Evolutionary conservation across 2,888 invertebrate species (phyloP).

Genomic region (Mechanitis messenoides): DNA sequence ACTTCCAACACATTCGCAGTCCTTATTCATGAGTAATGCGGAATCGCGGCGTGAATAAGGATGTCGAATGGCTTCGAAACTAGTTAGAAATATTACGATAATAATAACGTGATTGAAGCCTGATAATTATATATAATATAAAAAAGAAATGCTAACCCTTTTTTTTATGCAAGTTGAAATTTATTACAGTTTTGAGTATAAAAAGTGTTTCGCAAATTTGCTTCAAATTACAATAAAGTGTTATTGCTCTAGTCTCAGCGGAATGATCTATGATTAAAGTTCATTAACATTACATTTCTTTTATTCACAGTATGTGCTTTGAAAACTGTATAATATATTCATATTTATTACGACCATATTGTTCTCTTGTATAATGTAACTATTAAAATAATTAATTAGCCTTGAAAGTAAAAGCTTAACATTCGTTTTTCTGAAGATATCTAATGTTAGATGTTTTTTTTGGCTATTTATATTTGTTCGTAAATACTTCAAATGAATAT

Average conservation of each 20-base stretch:
- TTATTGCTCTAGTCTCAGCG: background rate
- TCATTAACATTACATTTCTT: background rate
- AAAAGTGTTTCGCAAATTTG: background rate
- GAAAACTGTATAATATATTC: slow-evolving; percentile 1
- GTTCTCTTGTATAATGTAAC: slow-evolving; percentile 2
- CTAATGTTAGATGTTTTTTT: background rate
- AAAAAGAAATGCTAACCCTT: no score
- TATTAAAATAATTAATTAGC: slow-evolving; percentile 1
- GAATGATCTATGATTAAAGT: background rate
- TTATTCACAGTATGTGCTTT: background rate
- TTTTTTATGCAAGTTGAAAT: background rate
- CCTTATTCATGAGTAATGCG: no score
- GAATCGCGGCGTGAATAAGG: no score
- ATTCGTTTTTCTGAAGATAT: background rate
- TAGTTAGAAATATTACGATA: no score
- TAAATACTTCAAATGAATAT: no score
- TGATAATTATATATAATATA: no score
- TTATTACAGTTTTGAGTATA: background rate
- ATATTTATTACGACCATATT: background rate
- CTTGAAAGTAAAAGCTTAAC: slow-evolving; percentile 2
- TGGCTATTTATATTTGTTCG: background rate
- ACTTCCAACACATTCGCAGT: no score
- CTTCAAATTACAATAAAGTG: background rate
- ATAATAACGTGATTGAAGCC: no score
- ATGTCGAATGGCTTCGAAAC: no score